Conservation (phyloP, 2,797 vertebrate species). For the Nothura maculosa region DNA sequence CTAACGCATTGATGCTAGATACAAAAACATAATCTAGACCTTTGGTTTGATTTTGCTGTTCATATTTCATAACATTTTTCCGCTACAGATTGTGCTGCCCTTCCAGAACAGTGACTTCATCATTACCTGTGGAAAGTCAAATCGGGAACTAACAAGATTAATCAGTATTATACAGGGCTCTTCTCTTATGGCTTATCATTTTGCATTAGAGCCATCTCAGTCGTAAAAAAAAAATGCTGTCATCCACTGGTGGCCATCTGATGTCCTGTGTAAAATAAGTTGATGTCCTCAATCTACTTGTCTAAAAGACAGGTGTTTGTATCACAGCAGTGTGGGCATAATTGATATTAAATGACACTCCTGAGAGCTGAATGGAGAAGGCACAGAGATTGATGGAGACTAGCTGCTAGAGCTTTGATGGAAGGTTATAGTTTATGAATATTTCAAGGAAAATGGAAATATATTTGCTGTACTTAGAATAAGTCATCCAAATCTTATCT, state of each 20-base stretch:
- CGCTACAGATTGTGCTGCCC: neutral
- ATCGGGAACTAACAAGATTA: neutral
- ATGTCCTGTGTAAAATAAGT: neutral
- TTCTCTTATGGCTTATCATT: neutral
- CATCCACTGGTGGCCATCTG: neutral
- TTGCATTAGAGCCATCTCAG: neutral
- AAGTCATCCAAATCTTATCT: neutral
- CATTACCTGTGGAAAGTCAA: neutral
- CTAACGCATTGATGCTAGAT: neutral
- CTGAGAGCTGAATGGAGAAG: neutral
- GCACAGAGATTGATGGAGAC: neutral
- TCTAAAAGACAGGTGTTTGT: neutral
- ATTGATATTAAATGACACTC: neutral
- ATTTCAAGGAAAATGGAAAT: neutral
- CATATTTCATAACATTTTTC: neutral
- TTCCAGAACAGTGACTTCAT: neutral
- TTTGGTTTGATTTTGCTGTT: neutral
- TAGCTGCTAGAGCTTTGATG: neutral
- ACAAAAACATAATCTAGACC: neutral
- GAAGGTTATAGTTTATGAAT: slow-evolving; percentile 3
- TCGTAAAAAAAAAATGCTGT: neutral
- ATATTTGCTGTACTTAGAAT: neutral
- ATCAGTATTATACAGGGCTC: neutral
- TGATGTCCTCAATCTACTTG: neutral
- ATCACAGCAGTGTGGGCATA: neutral